Base-by-base conservation (phyloP, 2,113 vertebrate genomes). In the Cephalopterus ornatus region DNA sequence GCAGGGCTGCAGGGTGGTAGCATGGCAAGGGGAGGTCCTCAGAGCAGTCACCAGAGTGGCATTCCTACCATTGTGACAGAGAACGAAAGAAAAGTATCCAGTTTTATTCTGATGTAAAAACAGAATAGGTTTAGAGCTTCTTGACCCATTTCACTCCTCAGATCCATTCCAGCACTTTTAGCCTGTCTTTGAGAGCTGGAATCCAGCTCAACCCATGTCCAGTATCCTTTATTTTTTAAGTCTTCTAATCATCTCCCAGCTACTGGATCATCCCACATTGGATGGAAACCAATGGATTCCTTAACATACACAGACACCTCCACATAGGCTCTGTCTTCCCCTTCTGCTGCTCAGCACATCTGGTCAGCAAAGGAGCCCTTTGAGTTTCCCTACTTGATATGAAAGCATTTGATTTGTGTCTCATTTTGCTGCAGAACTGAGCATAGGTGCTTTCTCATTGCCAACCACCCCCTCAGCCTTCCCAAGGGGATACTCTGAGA, bases 291-390 rank as follows among this genome's bases (percentile, higher is more conserved):
- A 46, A 21, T 8, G 19, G 42, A 67, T n/a, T 15, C n/a, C 53
- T 53, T 47, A 17, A 55, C 33, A 53, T 27, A 39, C 2, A 37
- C 4, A 9, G 20, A 15, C 26, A 11, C 5, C 0, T 0, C 5
- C 6, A 26, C 2, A 35, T 15, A 19, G 46, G 26, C 41, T 46
- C 58, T 56, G 28, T n/a, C 27, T 89, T 76, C 23, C 33, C 9
- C 13, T 90, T 39, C 84, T 84, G 68, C 37, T 89, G 20, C 53
- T 92, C 49, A 52, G 42, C 28, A 63, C 15, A 28, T 39, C 47
- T 93, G 59, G 41, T 47, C 33, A 49, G 58, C 56, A 76, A 74
- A 93, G 42, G 27, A 37, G 14, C 26, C 30, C 62, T 65, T 6
- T 56, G 89, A 70, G 14, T 50, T 72, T 82, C 49, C 56, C 32